Evolutionary conservation across 2,797 vertebrate genomes (phyloP), one percentile per base, ranked within the genome.

Genomic region (Enteromius radiatus): DNA sequence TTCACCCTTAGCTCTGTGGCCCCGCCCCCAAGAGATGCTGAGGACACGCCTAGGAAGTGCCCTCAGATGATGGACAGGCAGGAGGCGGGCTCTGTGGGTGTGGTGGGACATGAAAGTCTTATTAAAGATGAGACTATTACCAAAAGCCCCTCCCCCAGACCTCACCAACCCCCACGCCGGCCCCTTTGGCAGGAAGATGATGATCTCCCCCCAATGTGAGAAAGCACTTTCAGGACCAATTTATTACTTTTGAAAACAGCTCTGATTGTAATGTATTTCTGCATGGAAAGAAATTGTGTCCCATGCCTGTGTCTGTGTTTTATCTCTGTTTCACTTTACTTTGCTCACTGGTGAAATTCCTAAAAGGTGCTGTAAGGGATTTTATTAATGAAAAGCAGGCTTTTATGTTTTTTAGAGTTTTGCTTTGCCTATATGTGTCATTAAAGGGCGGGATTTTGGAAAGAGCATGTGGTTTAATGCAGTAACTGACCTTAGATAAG

Each of bases 181-280:
- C 88, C 91, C 3, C 90, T 88, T 89, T 93, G 93, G 89, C 89
- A 92, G 88, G 91, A 94, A 87, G 91, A 94, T 70, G 89, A 95
- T 85, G 92, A 93, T 70, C 93, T 94, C 19, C 93, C 92, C 76
- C 92, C 93, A 64, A 95, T 92, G 95, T 96, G 94, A 96, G 95
- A 93, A 74, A 75, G 45, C 36, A 67, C 21, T 76, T 76, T 68
- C 19, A 82, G 69, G 82, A 85, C 84, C 3, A 52, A 69, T 85
- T 38, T 84, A 70, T 65, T 84, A 54, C 43, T 83, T 84, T 49
- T 86, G 79, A 88, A 76, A 67, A 15, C 12, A 56, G 71, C 63
- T 65, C 9, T 71, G 69, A 14, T 12, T 63, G 21, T 71, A 59
- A 43, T 41, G 15, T 80, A 54, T 78, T 68, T 41, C 64, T 61